phyloP scores from a whole-genome alignment of 2,113 vertebrate genomes.

The Oryzias celebensis region DNA sequence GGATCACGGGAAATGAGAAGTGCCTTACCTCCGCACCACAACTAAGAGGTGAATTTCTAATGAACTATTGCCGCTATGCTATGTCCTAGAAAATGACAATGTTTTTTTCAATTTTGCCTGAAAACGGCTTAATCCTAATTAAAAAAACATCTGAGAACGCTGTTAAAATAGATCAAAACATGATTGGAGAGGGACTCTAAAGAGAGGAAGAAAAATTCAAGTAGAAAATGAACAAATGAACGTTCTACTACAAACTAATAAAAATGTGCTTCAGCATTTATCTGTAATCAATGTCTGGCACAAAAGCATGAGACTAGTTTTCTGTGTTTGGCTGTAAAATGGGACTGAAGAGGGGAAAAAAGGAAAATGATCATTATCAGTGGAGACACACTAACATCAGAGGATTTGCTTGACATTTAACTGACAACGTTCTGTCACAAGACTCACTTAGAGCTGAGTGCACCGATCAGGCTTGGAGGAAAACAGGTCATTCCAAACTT shows the following conservation, averaged over 20 bases:
- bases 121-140: no score
- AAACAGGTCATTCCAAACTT: conserved; percentile 40
- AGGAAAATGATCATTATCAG: conserved; percentile 69
- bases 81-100: no score
- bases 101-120: no score
- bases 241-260: conserved; percentile 1
- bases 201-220: conserved; percentile 36
- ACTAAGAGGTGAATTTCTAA: no score
- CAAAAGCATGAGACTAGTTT: conserved; percentile 61
- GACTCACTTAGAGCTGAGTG: conserved; percentile 71
- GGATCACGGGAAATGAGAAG: no score
- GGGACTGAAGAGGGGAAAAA: conserved; percentile 31
- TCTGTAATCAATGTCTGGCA: conserved; percentile 73
- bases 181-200: conserved; percentile 45
- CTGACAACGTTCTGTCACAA: conserved; percentile 66
- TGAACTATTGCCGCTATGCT: no score
- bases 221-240: conserved; percentile 20
- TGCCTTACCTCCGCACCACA: no score
- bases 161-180: no score
- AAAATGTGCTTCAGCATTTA: conserved; percentile 50
- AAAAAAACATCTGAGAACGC: conserved; percentile 38
- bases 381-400: conserved; percentile 59
- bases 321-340: conserved; percentile 66
- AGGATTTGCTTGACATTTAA: conserved; percentile 59
- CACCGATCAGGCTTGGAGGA: conserved; percentile 59